Evolutionary conservation across 1,140 invertebrate genomes (phyloP).

Genomic region (Drosophila micromelanica): DNA sequence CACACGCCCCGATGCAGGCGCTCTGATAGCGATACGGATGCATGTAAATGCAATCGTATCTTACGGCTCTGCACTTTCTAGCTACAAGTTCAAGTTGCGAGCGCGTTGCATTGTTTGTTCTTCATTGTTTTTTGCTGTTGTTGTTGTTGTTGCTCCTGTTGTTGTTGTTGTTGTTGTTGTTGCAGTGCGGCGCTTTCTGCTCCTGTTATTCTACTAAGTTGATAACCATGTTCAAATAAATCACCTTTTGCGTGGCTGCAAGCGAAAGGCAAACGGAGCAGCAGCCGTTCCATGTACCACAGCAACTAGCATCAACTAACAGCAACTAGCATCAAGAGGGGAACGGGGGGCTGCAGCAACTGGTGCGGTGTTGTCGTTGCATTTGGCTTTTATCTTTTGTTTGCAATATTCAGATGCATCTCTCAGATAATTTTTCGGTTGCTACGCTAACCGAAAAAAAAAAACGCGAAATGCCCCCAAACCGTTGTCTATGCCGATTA

Average conservation of each 20-base stretch:
- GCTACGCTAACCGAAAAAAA: constrained; percentile 64
- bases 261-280: constrained; percentile 69
- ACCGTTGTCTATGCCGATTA: constrained; percentile 71
- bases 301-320: constrained; percentile 22
- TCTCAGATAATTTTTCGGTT: constrained; percentile 76
- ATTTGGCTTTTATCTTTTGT: constrained; percentile 81
- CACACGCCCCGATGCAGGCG: constrained; percentile 77
- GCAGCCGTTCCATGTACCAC: constrained; percentile 29
- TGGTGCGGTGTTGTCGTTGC: constrained; percentile 70
- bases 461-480: constrained; percentile 40
- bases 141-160: constrained; percentile 27
- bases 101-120: constrained; percentile 65
- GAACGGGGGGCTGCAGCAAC: constrained; percentile 10
- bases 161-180: constrained; percentile 27
- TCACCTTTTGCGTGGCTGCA: constrained; percentile 84
- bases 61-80: constrained; percentile 82
- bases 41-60: constrained; percentile 83
- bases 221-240: constrained; percentile 84
- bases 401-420: constrained; percentile 83
- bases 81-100: constrained; percentile 76
- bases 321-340: too few species aligned
- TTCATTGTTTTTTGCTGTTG: constrained; percentile 46
- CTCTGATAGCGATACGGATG: constrained; percentile 73
- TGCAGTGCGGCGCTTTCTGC: constrained; percentile 75
- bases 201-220: constrained; percentile 84